Percentiles rank a stretch among this genome's conserved stretches.
These are phyloP conservation scores for Neoitamus cyanurus DNA, from an alignment of 2,888 invertebrate species.

Conservation along the genomic window DNA sequence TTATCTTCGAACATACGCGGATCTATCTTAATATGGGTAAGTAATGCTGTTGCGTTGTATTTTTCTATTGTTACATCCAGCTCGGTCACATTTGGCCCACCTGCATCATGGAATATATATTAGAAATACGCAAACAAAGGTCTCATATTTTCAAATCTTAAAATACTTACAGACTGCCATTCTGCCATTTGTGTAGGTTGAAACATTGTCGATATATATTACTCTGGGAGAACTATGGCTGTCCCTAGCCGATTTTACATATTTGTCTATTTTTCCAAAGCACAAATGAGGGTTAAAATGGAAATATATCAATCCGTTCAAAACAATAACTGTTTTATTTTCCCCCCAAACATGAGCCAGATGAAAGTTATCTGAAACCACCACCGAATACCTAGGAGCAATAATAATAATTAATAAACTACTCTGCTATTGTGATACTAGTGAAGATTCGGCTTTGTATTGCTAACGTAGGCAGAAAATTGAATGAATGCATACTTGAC, in stretches of 20 bases:
- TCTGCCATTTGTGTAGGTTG: conserved; percentile 64
- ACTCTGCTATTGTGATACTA: neutral
- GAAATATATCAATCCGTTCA: conserved; percentile 73
- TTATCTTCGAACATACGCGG: conserved; percentile 75
- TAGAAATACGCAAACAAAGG: neutral
- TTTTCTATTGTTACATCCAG: conserved; percentile 63
- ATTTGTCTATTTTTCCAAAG: conserved; percentile 69
- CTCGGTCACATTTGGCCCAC: conserved; percentile 5
- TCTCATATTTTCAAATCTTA: neutral
- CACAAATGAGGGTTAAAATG: conserved; percentile 81
- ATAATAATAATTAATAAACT: neutral
- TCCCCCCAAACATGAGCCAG: conserved; percentile 72
- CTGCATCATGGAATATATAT: neutral
- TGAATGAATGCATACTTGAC: too few relatives aligned
- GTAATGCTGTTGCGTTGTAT: conserved; percentile 66
- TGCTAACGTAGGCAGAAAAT: too few relatives aligned
- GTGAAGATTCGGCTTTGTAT: too few relatives aligned
- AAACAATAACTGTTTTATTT: conserved; percentile 67
- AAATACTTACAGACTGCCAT: conserved; percentile 24
- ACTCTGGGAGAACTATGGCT: conserved; percentile 67
- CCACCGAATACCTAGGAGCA: conserved; percentile 64
- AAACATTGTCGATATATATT: conserved; percentile 73
- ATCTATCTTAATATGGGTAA: conserved; percentile 67
- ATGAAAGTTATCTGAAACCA: conserved; percentile 76
- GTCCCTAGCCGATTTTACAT: conserved; percentile 66